Percentiles rank a stretch among this genome's conserved stretches.
Evolutionary conservation across 1,140 invertebrate species (phyloP).

Genomic region (Drosophila equinoxialis): DNA sequence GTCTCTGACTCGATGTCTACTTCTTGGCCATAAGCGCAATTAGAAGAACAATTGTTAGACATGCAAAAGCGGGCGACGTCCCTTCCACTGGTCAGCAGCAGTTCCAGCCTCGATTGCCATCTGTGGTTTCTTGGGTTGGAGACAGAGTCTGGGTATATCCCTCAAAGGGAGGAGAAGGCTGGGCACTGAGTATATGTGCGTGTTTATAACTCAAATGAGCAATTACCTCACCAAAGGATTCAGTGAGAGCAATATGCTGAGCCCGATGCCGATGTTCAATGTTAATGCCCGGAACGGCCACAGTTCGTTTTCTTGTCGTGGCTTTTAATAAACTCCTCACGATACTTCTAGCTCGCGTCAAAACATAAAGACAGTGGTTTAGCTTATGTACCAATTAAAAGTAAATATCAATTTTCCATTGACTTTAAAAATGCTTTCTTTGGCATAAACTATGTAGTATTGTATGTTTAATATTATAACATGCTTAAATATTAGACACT

Average conservation of each 20-base stretch:
- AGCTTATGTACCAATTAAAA: not conserved
- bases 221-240: conserved; percentile 79
- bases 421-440: too few species aligned
- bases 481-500: too few species aligned
- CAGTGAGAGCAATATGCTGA: conserved; percentile 24
- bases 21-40: conserved; percentile 74
- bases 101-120: conserved; percentile 60
- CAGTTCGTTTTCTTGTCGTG: conserved; percentile 37
- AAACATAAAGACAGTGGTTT: conserved; percentile 30
- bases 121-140: conserved; percentile 32
- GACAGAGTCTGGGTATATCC: not conserved
- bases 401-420: too few species aligned
- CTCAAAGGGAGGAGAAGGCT: not conserved
- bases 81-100: conserved; percentile 38
- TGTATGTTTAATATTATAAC: too few species aligned
- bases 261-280: conserved; percentile 24
- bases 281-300: conserved; percentile 20
- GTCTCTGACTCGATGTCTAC: not conserved
- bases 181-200: conserved; percentile 43
- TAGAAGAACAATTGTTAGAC: conserved; percentile 82
- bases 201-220: conserved; percentile 81
- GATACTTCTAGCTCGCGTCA: conserved; percentile 34
- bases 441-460: too few species aligned
- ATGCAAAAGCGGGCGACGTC: conserved; percentile 67
- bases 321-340: conserved; percentile 79